Conservation (phyloP, 2,797 vertebrate species). For the Thaleichthys pacificus region DNA sequence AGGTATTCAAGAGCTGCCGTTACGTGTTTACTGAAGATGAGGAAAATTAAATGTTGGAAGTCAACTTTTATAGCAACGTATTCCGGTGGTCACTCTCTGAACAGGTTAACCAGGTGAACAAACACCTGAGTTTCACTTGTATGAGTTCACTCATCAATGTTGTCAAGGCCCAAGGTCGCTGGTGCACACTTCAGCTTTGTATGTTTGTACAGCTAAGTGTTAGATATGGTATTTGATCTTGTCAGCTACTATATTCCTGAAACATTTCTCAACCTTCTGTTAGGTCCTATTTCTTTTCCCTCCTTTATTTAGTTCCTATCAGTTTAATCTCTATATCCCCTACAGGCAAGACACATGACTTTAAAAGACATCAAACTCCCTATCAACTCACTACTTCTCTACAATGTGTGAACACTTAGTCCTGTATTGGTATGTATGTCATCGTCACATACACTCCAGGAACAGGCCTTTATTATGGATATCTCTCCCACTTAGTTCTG, state of each 20-base stretch:
- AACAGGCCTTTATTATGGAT: no score
- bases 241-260: not conserved
- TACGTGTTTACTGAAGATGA: not conserved
- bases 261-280: not conserved
- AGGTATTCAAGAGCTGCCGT: not conserved
- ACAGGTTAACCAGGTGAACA: not conserved
- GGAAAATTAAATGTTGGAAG: not conserved
- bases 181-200: not conserved
- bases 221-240: not conserved
- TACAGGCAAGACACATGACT: not conserved
- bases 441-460: no score
- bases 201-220: not conserved
- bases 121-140: not conserved
- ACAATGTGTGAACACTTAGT: not conserved
- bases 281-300: no score
- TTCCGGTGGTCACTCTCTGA: not conserved
- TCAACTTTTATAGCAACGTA: not conserved
- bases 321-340: no score
- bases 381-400: not conserved
- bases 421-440: no score
- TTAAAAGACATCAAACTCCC: not conserved
- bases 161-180: slow-evolving; percentile 1
- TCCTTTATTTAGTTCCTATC: no score
- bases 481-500: no score
- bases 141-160: not conserved